phyloP scores from a whole-genome alignment of 2,797 vertebrate species.

The Coregonus ussuriensis region DNA sequence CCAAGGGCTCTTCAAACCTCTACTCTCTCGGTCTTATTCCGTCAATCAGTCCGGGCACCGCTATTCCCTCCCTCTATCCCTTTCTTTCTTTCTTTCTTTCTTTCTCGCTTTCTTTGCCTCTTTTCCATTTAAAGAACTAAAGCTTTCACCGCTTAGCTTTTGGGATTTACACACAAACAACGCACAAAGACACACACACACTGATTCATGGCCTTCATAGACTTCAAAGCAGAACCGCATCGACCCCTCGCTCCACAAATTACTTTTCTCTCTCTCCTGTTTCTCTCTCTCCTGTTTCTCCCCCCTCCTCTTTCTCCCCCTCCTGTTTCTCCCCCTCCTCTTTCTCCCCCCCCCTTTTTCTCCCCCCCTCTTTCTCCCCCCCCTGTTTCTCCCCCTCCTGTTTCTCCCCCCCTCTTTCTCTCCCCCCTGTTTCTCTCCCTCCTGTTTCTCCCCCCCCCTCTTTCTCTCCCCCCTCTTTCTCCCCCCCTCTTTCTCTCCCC shows the following conservation, averaged over 20 bases:
- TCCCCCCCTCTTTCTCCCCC: too few species aligned
- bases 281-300: not conserved
- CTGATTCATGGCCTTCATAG: slow-evolving; percentile 36
- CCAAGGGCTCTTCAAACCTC: slow-evolving; percentile 37
- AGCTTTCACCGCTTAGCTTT: slow-evolving; percentile 45
- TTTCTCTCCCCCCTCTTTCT: too few species aligned
- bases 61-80: slow-evolving; percentile 31
- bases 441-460: too few species aligned
- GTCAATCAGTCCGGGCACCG: too few species aligned
- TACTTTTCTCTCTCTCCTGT: slow-evolving; percentile 24
- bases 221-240: slow-evolving; percentile 53
- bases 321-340: too few species aligned
- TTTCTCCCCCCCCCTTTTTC: too few species aligned
- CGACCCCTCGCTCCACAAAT: slow-evolving; percentile 54
- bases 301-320: too few species aligned
- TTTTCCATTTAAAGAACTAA: slow-evolving; percentile 49
- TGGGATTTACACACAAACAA: slow-evolving; percentile 49
- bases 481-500: too few species aligned
- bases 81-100: not conserved
- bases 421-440: too few species aligned
- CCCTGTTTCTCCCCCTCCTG: too few species aligned
- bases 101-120: slow-evolving; percentile 41
- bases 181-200: slow-evolving; percentile 10
- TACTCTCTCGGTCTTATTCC: slow-evolving; percentile 21
- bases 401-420: too few species aligned